phyloP scores from a whole-genome alignment of 1,140 invertebrate species.

The Brachionus plicatilis region DNA sequence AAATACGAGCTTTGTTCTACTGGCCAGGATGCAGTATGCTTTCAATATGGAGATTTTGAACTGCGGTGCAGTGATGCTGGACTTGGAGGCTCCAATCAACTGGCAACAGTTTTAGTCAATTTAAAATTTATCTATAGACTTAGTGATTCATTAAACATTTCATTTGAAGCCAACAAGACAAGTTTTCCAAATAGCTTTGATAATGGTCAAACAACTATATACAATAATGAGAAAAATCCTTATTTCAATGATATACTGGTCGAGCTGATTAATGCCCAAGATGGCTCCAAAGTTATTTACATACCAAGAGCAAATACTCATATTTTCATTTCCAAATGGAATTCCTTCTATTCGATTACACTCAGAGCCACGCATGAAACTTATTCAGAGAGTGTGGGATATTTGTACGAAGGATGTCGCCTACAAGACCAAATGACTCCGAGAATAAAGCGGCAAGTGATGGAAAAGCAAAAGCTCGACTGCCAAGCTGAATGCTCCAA shows the following conservation, averaged over 20 bases:
- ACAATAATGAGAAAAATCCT: background rate
- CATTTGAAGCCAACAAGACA: background rate
- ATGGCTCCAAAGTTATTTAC: background rate
- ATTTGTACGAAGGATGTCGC: background rate
- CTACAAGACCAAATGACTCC: background rate
- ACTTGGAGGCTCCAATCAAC: background rate
- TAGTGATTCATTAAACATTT: background rate
- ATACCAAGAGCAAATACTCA: background rate
- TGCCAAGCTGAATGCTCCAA: background rate
- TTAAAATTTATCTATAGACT: background rate
- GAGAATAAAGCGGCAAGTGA: background rate
- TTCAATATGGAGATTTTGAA: background rate
- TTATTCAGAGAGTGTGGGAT: background rate
- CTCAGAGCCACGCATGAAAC: background rate
- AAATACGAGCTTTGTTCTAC: background rate
- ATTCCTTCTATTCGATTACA: background rate
- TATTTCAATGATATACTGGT: background rate
- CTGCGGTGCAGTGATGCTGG: background rate
- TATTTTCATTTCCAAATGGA: background rate
- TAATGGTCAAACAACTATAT: background rate
- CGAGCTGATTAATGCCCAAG: background rate
- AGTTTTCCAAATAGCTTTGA: background rate
- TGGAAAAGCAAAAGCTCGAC: background rate
- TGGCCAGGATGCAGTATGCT: background rate
- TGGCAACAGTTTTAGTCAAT: background rate